These are phyloP conservation scores for Drosophila navojoa DNA, from an alignment of 1,140 invertebrate species.

Conservation along the genomic window DNA sequence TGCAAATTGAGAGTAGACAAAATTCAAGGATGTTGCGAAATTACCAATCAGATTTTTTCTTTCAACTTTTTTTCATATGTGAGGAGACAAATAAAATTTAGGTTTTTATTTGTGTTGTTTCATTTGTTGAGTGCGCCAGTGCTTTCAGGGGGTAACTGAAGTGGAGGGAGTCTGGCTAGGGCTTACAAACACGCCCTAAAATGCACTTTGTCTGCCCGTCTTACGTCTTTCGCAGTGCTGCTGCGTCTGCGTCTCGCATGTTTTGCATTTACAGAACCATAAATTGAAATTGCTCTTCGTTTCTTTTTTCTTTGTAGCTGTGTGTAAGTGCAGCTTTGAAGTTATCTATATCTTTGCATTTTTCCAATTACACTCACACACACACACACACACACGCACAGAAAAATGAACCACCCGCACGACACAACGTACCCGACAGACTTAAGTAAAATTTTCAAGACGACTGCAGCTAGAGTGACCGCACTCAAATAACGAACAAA, in stretches of 20 bases:
- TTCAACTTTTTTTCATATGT: slow-evolving; percentile 1
- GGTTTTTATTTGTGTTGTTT: slow-evolving; percentile 19
- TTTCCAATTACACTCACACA: slow-evolving; percentile 63
- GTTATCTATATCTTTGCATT: slow-evolving; percentile 70
- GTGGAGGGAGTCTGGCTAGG: slow-evolving; percentile 37
- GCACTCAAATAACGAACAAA: slow-evolving; percentile 6
- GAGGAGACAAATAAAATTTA: slow-evolving; percentile 20
- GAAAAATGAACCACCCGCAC: slow-evolving; percentile 51
- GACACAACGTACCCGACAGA: slow-evolving; percentile 32
- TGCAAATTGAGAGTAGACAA: slow-evolving; percentile 77
- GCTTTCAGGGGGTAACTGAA: slow-evolving; percentile 4
- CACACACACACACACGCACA: slow-evolving; percentile 44
- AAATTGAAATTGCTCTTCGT: slow-evolving; percentile 9
- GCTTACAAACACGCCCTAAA: slow-evolving; percentile 64
- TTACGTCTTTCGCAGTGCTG: slow-evolving; percentile 30
- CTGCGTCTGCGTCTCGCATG: slow-evolving; percentile 36
- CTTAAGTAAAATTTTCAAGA: slow-evolving; percentile 48
- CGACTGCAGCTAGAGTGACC: slow-evolving; percentile 38
- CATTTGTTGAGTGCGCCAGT: slow-evolving; percentile 42
- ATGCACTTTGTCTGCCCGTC: slow-evolving; percentile 58
- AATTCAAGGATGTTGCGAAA: slow-evolving; percentile 74
- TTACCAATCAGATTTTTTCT: slow-evolving; percentile 41
- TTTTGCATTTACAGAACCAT: slow-evolving; percentile 26
- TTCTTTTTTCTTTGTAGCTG: slow-evolving; percentile 7
- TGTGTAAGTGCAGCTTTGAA: slow-evolving; percentile 43